Base-by-base conservation (phyloP, 2,113 vertebrate genomes). In the Oreochromis tanganicae region DNA sequence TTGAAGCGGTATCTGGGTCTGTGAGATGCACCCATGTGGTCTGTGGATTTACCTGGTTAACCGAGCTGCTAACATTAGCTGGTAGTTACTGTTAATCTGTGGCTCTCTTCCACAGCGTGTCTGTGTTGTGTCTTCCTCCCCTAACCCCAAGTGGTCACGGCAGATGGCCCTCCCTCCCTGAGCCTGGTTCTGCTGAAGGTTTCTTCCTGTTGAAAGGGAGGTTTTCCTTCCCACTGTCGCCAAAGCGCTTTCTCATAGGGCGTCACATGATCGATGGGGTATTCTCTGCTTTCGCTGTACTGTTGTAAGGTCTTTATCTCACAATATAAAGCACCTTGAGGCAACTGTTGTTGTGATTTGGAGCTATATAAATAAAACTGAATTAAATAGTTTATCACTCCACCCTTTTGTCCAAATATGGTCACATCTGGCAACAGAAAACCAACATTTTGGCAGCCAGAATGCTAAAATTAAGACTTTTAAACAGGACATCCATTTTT, bases 131-230 rank as follows among this genome's bases (percentile, higher is more conserved):
- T 63, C 29, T 63, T 66, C 61, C 32, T 36, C 29, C 27, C 16
- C 9, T 63, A 34, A 1, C 16, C 0, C 0, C 59, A 63, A 63
- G 2, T 0, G 16, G 29, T 63, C 29, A 19, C 5, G 1, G 59
- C 5, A 34, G 59, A 63, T 34, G 16, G 59, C 9, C 9, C 4
- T 1, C 32, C 61, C 61, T 66, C 61, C 61, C 32, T 5, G 17
- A 66, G 17, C 32, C 61, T 36, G 61, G 10, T 66, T 66, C 61
- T 66, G 34, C 61, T 2, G 34, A 1, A 66, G 34, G 34, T n/a
- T 66, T n/a, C 4, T 66, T 38, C 19, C 61, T 66, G 61, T 38
- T 66, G 7, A 66, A 66, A 66, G 6, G 34, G 17, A 66, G 17
- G 0, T 66, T 12, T 66, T 66, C 4, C 32, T 38, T 66, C 6